Percentiles rank a stretch among this genome's conserved stretches.
These are phyloP conservation scores for Euwallacea fornicatus DNA, from an alignment of 1,140 invertebrate genomes.

Conservation along the genomic window DNA sequence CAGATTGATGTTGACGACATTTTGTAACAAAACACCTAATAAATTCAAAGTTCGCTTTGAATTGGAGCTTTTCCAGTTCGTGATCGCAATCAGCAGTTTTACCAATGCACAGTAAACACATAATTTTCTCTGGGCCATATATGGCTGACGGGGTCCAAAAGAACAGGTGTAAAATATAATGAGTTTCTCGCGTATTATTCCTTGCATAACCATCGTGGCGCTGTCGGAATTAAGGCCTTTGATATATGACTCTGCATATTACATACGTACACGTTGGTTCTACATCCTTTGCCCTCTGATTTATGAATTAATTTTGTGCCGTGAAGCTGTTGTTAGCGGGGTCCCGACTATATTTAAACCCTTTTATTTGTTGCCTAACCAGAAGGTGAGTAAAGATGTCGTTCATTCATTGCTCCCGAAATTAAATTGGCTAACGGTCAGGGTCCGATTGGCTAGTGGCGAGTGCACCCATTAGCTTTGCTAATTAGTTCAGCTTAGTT, in stretches of 20 bases:
- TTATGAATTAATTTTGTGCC: slow-evolving; percentile 33
- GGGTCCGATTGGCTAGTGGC: no score
- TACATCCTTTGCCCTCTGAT: slow-evolving; percentile 29
- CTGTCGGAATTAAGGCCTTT: slow-evolving; percentile 28
- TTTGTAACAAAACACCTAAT: no score
- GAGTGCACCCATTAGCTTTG: no score
- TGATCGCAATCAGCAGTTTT: neutral
- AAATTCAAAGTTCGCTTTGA: no score
- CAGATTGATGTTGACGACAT: no score
- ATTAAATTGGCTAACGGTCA: no score
- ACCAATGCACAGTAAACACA: neutral
- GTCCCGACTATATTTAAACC: slow-evolving; percentile 4
- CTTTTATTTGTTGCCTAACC: neutral
- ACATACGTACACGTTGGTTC: slow-evolving; percentile 11
- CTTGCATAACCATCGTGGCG: slow-evolving; percentile 27
- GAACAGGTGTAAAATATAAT: slow-evolving; percentile 34
- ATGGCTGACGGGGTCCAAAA: slow-evolving; percentile 11
- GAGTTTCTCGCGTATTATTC: slow-evolving; percentile 28
- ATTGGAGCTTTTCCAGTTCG: neutral
- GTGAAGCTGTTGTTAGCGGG: neutral
- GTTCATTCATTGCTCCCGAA: no score
- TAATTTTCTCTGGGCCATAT: slow-evolving; percentile 23
- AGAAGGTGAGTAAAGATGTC: no score
- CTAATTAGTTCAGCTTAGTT: no score
- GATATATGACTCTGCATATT: slow-evolving; percentile 29